Evolutionary conservation across 2,888 invertebrate genomes (phyloP).

Genomic region (Acanthoscelides obtectus): DNA sequence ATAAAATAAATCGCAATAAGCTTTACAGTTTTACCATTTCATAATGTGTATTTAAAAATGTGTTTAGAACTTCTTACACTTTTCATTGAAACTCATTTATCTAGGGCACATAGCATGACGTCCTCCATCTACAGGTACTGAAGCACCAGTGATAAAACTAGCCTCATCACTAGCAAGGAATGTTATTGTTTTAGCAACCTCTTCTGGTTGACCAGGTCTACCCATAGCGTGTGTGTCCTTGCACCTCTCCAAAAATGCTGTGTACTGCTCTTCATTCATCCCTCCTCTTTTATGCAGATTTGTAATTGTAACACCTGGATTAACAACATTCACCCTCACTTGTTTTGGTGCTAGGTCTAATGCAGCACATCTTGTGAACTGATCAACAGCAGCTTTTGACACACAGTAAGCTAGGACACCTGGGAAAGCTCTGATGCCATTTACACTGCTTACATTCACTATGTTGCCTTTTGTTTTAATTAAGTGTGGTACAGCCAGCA

Average conservation of each 20-base stretch:
- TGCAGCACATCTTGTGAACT: conserved; percentile 89
- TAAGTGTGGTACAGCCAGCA: conserved; percentile 83
- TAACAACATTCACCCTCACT: conserved; percentile 86
- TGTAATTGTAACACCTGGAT: conserved; percentile 89
- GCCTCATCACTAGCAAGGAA: conserved; percentile 87
- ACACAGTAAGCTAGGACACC: conserved; percentile 87
- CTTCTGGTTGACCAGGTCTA: conserved; percentile 74
- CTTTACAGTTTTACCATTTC: too few species aligned
- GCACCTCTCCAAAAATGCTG: conserved; percentile 75
- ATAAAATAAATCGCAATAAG: too few species aligned
- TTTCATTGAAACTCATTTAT: conserved; percentile 47
- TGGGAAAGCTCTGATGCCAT: conserved; percentile 85
- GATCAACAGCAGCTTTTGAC: conserved; percentile 92
- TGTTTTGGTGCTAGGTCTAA: conserved; percentile 78
- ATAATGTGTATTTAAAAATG: too few species aligned
- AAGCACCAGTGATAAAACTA: conserved; percentile 87
- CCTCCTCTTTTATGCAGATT: conserved; percentile 85
- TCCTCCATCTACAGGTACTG: conserved; percentile 91
- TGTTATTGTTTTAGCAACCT: conserved; percentile 85
- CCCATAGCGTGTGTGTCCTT: conserved; percentile 91
- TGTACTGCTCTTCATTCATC: conserved; percentile 75
- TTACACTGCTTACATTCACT: conserved; percentile 94
- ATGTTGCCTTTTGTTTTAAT: conserved; percentile 73
- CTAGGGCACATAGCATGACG: conserved; percentile 91
- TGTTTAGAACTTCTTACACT: too few species aligned